These are phyloP conservation scores for Callorhinus ursinus DNA, from an alignment of 2,113 vertebrate species.

Conservation along the genomic window DNA sequence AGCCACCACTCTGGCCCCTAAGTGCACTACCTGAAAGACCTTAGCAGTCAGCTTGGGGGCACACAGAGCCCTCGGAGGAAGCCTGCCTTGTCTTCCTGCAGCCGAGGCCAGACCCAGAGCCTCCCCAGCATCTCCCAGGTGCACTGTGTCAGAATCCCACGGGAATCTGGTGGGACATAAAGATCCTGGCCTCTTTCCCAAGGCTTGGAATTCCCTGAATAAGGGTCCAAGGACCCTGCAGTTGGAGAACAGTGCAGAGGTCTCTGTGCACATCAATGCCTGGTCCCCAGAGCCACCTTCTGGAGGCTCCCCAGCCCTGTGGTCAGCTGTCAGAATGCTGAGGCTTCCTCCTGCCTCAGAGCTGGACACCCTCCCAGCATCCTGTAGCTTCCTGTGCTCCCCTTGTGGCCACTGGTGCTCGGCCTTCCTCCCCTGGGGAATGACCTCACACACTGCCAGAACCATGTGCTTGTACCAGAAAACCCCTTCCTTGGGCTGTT, in stretches of 20 bases:
- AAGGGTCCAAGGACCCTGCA: background rate
- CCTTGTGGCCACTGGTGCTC: fast-evolving
- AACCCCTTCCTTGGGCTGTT: background rate
- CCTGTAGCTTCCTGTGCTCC: background rate
- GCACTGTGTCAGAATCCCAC: background rate
- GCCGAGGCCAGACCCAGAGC: background rate
- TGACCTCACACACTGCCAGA: background rate
- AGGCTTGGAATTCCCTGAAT: background rate
- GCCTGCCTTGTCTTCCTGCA: background rate
- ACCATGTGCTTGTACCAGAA: background rate
- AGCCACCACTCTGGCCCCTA: background rate
- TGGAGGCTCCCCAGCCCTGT: fast-evolving
- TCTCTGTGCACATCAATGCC: fast-evolving
- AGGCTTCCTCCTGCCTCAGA: background rate
- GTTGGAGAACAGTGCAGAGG: background rate
- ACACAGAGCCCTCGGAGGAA: background rate
- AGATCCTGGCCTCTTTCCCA: background rate
- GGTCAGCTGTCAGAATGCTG: background rate
- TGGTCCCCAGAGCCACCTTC: background rate
- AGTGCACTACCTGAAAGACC: fast-evolving
- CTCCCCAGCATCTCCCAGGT: background rate
- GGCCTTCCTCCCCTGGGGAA: background rate
- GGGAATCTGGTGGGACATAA: background rate
- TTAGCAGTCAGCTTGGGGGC: background rate
- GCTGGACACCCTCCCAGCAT: background rate